Evolutionary conservation across 2,888 invertebrate genomes (phyloP), one percentile per base, ranked within the genome.

Genomic region (Tubiluchus corallicola): DNA sequence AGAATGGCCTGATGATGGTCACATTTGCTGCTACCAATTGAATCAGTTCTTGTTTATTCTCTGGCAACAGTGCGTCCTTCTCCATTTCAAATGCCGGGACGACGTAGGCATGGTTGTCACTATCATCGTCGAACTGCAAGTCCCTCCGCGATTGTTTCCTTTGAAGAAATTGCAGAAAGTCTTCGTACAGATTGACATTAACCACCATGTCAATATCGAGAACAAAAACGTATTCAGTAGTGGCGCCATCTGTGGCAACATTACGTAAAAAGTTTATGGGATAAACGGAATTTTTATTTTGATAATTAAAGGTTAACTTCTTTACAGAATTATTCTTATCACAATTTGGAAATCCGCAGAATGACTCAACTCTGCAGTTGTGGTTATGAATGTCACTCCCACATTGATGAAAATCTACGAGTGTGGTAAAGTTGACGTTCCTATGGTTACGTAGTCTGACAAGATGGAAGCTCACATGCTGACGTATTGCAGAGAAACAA

Each of bases 201-300:
- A 71, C 71, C 20, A 69, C 45, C 63, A 71, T 66, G 54, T 71
- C 71, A 41, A 71, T 62, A 51, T 72, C 71, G 29, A 67, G 55
- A 18, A 69, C 64, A 29, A 72, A 58, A 21, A 70, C 58, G 52
- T 65, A 68, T 20, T 64, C 62, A 2, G 68, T 65, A n/a, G 51
- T 49, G 2, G 65, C 55, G 48, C 63, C 61, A 47, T 61, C 57
- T 4, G 69, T 55, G 15, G 67, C 72, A 17, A 69, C 63, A 54
- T 72, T 72, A 20, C 72, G 55, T 41, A 72, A 54, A 17, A 71
- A 54, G 55, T 72, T 72, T 52, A 67, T 66, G 9, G 72, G 72
- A 52, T 68, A 71, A 29, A 56, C 54, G 16, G n/a, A n/a, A n/a
- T n/a, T n/a, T n/a, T n/a, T n/a, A n/a, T n/a, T n/a, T n/a, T n/a